Percentiles rank a stretch among this genome's conserved stretches.
phyloP scores from a whole-genome alignment of 2,888 invertebrate species.

The Ochropleura leucogaster region DNA sequence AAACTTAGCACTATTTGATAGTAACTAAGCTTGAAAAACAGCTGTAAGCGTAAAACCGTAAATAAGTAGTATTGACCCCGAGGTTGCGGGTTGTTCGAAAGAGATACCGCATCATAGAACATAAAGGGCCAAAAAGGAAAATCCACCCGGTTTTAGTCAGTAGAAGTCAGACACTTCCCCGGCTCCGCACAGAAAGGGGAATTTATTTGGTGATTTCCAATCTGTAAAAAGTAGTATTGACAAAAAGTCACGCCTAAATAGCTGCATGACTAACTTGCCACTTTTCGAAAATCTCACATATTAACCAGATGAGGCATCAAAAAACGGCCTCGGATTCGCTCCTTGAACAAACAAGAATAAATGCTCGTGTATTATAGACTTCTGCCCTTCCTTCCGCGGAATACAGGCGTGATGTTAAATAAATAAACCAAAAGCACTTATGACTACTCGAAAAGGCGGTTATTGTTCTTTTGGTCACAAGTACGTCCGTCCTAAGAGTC shows the following conservation, averaged over 20 bases:
- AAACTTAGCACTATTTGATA: no score
- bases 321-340: background rate
- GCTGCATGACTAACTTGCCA: background rate
- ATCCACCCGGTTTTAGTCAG: no score
- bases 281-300: background rate
- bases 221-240: no score
- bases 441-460: conserved; percentile 25
- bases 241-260: background rate
- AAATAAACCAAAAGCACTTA: conserved; percentile 27
- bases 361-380: background rate
- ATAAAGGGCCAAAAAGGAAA: no score
- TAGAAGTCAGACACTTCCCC: no score
- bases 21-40: no score
- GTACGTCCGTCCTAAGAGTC: conserved; percentile 31
- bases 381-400: background rate
- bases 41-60: no score
- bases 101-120: no score
- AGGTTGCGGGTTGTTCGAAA: no score
- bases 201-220: no score
- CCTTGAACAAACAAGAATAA: background rate
- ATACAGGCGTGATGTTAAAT: background rate
- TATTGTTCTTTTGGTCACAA: conserved; percentile 43
- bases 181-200: no score
- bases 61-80: no score
- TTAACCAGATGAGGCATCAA: background rate